Base-by-base conservation (phyloP, 1,140 invertebrate genomes). In the Phymastichus coffea region DNA sequence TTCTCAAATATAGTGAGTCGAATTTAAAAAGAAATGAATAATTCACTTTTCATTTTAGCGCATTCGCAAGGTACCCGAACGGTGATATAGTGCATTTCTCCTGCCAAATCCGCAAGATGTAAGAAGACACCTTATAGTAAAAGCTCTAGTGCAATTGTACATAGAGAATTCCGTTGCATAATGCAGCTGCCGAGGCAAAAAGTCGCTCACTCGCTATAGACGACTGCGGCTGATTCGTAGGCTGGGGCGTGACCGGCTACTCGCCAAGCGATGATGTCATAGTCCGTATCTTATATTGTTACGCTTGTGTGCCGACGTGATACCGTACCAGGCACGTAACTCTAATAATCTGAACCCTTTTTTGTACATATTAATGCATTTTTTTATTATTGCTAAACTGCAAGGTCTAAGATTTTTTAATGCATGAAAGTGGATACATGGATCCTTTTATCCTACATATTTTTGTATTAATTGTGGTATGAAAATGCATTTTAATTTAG, bases 61-160 rank as follows among this genome's bases (percentile, higher is more conserved):
- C 94, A 25, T 94, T 98, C 79, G 92, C 93, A 4, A 82, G 93
- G 26, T 95, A 93, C 80, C 92, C 94, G 2, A 92, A 93, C 79
- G 94, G 93, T 3, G 89, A 94, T 66, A 89, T 96, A 28, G 93
- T 97, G 4, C 94, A 98, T 80, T 94, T 92, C 73, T 93, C 89
- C 1, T 97, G 94, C 73, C 81, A 83, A 60, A 78, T 82, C 55
- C 80, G 77, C 17, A 80, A 78, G 59, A 54, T 59, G 54, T 79
- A 73, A 71, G 58, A 15, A 46, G 4, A 4, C n/a, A 17, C 17
- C 15, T 40, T 12, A n/a, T n/a, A n/a, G n/a, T n/a, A n/a, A n/a
- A n/a, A n/a, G n/a, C n/a, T n/a, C n/a, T n/a, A n/a, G n/a, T n/a
- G n/a, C n/a, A n/a, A n/a, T n/a, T n/a, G n/a, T n/a, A n/a, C n/a